phyloP scores from a whole-genome alignment of 2,888 invertebrate genomes.

The Phalangium opilio region DNA sequence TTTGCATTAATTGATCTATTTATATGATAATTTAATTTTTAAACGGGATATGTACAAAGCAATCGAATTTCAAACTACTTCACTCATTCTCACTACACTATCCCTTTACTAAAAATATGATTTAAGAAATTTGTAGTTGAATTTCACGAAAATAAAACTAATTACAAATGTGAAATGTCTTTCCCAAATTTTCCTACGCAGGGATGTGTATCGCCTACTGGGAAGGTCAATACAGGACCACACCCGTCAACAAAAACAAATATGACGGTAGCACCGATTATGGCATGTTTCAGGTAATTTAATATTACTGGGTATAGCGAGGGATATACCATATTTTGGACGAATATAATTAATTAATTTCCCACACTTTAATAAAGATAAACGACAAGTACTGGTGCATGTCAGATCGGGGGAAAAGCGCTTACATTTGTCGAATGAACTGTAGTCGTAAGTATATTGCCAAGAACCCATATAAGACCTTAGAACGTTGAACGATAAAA shows the following conservation, averaged over 20 bases:
- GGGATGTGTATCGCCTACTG: slow-evolving; percentile 15
- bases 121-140: too few relatives aligned
- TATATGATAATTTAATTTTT: too few relatives aligned
- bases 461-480: too few relatives aligned
- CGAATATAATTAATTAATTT: neutral
- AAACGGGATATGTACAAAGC: too few relatives aligned
- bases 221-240: slow-evolving; percentile 12
- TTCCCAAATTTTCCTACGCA: neutral
- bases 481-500: too few relatives aligned
- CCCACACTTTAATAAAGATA: neutral
- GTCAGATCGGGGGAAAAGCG: neutral
- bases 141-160: too few relatives aligned
- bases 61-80: too few relatives aligned
- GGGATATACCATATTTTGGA: neutral
- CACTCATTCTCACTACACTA: too few relatives aligned
- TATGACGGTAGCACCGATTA: slow-evolving; percentile 1
- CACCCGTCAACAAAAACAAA: slow-evolving; percentile 11
- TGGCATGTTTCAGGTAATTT: neutral
- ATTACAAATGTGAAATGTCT: too few relatives aligned
- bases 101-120: too few relatives aligned
- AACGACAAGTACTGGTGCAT: slow-evolving; percentile 1
- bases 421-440: neutral
- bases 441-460: neutral
- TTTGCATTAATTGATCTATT: too few relatives aligned
- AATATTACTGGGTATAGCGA: too few relatives aligned